Percentiles rank a stretch among this genome's conserved stretches.
Conservation (phyloP, 1,140 invertebrate genomes). For the Aphis gossypii region DNA sequence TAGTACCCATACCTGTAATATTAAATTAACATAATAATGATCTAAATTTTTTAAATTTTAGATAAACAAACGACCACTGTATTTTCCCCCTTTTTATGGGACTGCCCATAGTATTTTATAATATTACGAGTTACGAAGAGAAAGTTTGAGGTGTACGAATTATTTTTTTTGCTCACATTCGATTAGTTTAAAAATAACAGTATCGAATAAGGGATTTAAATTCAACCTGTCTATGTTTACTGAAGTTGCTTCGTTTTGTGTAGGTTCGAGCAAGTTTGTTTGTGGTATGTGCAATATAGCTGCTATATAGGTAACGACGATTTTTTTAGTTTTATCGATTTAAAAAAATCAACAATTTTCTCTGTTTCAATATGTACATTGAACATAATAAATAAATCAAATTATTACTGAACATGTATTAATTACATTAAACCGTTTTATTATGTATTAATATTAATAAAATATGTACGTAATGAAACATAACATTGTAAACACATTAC, state of each 20-base stretch:
- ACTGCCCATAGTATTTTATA: neutral
- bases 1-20: neutral
- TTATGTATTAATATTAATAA: no score
- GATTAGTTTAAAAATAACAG: neutral
- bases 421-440: no score
- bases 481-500: no score
- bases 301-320: neutral
- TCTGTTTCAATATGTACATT: neutral
- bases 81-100: no score
- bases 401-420: no score
- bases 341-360: neutral
- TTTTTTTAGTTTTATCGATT: neutral
- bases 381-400: no score
- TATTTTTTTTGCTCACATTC: neutral
- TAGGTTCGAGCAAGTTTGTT: neutral
- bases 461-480: no score
- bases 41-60: neutral
- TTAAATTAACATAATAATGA: neutral
- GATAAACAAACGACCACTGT: no score
- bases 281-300: neutral
- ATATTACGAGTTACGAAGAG: neutral
- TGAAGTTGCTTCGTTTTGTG: neutral
- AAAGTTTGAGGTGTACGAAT: neutral
- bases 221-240: neutral
- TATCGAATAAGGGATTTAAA: neutral